A percentile compares a stretch with the other conserved stretches of the same genome.
Conservation (phyloP, 2,888 invertebrate species). For the Oligia strigilis region DNA sequence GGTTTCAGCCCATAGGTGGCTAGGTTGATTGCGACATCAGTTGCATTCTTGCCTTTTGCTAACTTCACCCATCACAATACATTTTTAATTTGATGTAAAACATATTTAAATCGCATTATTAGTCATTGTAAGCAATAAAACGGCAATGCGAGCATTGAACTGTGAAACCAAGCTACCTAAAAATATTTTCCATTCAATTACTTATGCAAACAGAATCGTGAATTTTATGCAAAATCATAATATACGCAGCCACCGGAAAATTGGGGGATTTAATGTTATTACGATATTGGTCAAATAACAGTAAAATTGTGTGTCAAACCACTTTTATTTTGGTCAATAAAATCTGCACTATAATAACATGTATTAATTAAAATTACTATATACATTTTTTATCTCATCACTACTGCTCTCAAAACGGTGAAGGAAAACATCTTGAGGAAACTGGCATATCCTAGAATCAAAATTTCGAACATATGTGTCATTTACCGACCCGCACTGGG, state of each 20-base stretch:
- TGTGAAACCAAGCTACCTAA: constrained; percentile 51
- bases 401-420: no score
- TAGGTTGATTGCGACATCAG: not conserved
- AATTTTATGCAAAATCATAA: constrained; percentile 69
- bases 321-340: constrained; percentile 8
- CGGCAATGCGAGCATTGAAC: constrained; percentile 48
- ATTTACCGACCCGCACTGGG: no score
- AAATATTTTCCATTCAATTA: constrained; percentile 72
- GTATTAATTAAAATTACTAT: not conserved
- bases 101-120: constrained; percentile 44
- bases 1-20: not conserved
- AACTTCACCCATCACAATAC: not conserved
- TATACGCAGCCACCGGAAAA: constrained; percentile 65
- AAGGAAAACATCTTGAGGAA: no score
- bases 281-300: constrained; percentile 56
- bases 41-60: not conserved
- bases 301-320: constrained; percentile 24
- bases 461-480: no score
- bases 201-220: constrained; percentile 69
- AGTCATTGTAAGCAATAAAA: constrained; percentile 50
- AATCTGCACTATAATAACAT: not conserved
- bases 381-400: no score
- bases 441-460: no score
- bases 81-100: constrained; percentile 10
- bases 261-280: constrained; percentile 64